A percentile compares a stretch with the other conserved stretches of the same genome.
These are phyloP conservation scores for Ptychochromis oligacanthus DNA, from an alignment of 2,113 vertebrate genomes.

Conservation along the genomic window DNA sequence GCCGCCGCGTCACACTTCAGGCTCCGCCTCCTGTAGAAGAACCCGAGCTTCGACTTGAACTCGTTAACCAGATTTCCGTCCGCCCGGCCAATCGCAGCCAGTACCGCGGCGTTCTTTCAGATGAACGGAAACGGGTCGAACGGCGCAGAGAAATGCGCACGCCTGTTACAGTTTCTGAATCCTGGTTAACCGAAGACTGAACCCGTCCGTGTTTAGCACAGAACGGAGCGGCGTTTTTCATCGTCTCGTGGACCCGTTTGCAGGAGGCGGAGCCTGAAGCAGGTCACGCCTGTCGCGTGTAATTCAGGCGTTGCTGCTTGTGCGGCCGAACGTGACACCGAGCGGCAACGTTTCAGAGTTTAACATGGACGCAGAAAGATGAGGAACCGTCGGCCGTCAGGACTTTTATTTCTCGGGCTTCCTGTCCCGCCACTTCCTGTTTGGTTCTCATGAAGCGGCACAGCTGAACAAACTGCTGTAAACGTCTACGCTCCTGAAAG, in stretches of 20 bases:
- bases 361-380: too few species aligned
- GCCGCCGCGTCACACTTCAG: neutral
- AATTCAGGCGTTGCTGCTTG: constrained; percentile 17
- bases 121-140: too few species aligned
- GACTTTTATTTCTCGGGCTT: neutral
- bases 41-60: neutral
- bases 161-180: neutral
- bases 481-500: constrained; percentile 8
- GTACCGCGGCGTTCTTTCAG: neutral
- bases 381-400: too few species aligned
- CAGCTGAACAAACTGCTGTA: constrained; percentile 5
- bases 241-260: neutral
- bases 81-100: neutral
- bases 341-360: too few species aligned
- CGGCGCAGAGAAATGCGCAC: neutral
- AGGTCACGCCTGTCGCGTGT: neutral
- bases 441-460: neutral
- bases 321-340: too few species aligned
- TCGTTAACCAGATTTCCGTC: neutral
- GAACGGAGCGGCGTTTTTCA: neutral
- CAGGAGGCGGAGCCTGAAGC: constrained; percentile 9
- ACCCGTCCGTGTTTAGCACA: neutral
- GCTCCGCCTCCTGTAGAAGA: neutral
- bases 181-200: neutral
- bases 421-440: neutral